These are phyloP conservation scores for Poeciliopsis presidionis DNA, from an alignment of 2,797 vertebrate genomes.

Conservation along the genomic window DNA sequence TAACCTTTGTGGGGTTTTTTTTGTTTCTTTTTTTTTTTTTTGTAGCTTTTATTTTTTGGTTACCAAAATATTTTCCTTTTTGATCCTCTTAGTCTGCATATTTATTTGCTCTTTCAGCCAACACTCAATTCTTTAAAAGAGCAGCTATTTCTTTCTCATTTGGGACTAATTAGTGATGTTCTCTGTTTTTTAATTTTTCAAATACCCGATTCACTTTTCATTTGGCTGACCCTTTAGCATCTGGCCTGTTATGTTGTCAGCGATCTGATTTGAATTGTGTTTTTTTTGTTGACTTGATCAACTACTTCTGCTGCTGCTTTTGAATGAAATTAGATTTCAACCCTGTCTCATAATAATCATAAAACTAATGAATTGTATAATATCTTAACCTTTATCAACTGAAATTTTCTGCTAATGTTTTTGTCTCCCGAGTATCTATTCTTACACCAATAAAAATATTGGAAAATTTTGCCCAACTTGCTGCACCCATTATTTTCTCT, in stretches of 20 bases:
- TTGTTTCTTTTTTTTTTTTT: neutral
- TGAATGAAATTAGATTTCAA: neutral
- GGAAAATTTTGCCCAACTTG: neutral
- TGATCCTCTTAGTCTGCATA: neutral
- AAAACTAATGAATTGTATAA: neutral
- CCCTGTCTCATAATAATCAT: neutral
- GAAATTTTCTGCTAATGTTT: neutral
- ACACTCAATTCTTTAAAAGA: neutral
- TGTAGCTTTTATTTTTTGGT: neutral
- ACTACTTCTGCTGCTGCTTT: neutral
- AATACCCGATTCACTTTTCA: neutral
- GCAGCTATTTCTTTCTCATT: neutral
- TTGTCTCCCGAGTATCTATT: neutral
- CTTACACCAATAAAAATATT: neutral
- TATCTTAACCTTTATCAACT: neutral
- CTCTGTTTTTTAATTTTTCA: neutral
- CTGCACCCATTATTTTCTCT: constrained; percentile 9
- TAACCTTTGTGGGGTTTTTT: neutral
- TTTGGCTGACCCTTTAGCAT: neutral
- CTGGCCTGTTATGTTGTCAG: neutral
- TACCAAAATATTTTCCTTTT: neutral
- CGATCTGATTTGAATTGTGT: neutral
- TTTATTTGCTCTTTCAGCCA: neutral
- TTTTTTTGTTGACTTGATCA: neutral
- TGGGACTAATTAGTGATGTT: neutral